Percentiles rank a stretch among this genome's conserved stretches.
These are phyloP conservation scores for Cerastoderma edule DNA, from an alignment of 2,888 invertebrate genomes.

Conservation along the genomic window DNA sequence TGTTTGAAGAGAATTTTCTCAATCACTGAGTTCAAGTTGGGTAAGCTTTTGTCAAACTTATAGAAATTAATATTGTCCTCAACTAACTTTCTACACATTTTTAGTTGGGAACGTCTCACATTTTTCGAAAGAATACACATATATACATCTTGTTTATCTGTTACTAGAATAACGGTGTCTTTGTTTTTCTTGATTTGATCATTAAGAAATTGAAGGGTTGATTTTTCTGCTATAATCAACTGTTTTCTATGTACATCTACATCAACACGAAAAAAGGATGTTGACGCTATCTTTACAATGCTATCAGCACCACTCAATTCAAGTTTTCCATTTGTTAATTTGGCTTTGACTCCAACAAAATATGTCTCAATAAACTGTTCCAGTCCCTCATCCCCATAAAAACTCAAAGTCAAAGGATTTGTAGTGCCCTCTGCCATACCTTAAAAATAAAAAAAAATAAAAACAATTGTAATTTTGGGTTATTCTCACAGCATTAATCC, in stretches of 20 bases:
- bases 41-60: background rate
- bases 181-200: background rate
- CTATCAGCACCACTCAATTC: background rate
- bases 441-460: too few relatives aligned
- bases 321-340: background rate
- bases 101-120: too few relatives aligned
- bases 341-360: background rate
- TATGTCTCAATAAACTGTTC: background rate
- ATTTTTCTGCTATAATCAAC: background rate
- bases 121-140: background rate
- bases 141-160: background rate
- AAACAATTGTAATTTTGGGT: too few relatives aligned
- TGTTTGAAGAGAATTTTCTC: background rate
- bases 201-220: background rate
- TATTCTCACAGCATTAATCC: too few relatives aligned
- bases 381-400: background rate
- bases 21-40: background rate
- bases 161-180: background rate
- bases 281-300: background rate
- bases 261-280: background rate
- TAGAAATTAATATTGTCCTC: background rate
- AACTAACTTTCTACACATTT: background rate
- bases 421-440: too few relatives aligned
- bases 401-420: too few relatives aligned
- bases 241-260: background rate